phyloP scores from a whole-genome alignment of 2,113 vertebrate genomes.

The Chrysochloris asiatica region DNA sequence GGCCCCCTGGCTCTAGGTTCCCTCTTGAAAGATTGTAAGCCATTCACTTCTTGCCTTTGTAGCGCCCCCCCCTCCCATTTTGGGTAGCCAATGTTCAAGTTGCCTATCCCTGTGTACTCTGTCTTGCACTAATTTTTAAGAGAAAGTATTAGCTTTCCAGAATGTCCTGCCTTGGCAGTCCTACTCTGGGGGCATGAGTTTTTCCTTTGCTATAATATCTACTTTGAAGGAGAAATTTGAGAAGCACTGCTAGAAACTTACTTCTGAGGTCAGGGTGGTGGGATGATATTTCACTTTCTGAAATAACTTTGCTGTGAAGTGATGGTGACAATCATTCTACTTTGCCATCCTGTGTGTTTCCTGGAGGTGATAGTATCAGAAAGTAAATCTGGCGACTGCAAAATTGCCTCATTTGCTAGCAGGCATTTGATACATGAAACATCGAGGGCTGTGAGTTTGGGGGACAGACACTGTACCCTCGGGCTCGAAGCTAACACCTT shows the following conservation, averaged over 20 bases:
- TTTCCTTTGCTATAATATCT: not conserved
- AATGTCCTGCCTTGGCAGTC: not conserved
- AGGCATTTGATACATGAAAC: not conserved
- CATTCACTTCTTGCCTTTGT: too few species aligned
- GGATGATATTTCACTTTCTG: not conserved
- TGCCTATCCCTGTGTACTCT: too few species aligned
- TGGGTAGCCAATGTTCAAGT: too few species aligned
- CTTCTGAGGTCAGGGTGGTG: not conserved
- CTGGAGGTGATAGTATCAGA: not conserved
- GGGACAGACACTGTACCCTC: not conserved
- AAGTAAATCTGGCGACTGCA: not conserved
- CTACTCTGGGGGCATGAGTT: not conserved
- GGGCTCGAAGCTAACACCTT: not conserved
- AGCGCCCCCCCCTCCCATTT: too few species aligned
- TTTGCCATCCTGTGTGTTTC: not conserved
- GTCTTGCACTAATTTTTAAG: too few species aligned
- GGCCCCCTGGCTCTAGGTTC: too few species aligned
- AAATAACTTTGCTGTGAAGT: conserved; percentile 9
- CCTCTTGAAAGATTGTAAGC: too few species aligned
- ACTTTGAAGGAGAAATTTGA: not conserved
- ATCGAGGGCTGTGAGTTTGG: not conserved
- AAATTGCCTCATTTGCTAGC: not conserved
- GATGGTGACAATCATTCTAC: not conserved
- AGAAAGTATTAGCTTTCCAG: too few species aligned
- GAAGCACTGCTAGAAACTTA: not conserved